Conservation (phyloP, 2,113 vertebrate species). For the Prietella phreatophila region DNA sequence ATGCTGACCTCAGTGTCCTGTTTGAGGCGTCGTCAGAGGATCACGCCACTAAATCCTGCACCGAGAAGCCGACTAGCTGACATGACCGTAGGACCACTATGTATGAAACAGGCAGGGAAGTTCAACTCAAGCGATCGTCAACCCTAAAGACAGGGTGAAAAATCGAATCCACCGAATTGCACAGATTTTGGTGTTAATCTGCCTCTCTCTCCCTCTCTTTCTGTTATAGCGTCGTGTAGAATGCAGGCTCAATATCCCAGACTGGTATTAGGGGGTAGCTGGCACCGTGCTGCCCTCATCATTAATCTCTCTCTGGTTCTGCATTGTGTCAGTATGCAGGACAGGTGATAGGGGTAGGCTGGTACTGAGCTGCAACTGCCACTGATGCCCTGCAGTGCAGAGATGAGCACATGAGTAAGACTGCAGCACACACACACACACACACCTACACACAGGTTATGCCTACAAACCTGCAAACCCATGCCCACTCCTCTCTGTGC, state of each 20-base stretch:
- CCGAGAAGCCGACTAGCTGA: conserved; percentile 13
- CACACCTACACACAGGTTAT: conserved; percentile 2
- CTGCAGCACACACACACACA: conserved; percentile 34
- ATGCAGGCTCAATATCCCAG: background rate
- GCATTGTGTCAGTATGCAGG: conserved; percentile 34
- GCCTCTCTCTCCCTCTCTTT: background rate
- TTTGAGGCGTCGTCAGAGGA: conserved; percentile 36
- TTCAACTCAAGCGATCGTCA: background rate
- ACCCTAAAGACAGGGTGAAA: background rate
- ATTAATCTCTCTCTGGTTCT: conserved; percentile 1
- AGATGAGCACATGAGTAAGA: conserved; percentile 17
- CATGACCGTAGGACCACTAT: background rate
- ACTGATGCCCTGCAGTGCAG: conserved; percentile 54
- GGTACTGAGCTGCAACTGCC: conserved; percentile 42
- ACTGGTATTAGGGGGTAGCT: conserved; percentile 23
- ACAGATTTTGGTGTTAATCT: background rate
- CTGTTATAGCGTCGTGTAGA: background rate
- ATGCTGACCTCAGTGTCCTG: conserved; percentile 42
- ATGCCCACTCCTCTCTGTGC: background rate
- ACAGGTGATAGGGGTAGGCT: conserved; percentile 35
- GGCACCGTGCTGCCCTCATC: conserved; percentile 2
- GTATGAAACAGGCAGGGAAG: background rate
- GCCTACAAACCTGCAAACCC: conserved; percentile 5
- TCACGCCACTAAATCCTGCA: conserved; percentile 41
- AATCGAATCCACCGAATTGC: background rate